Conservation (phyloP, 2,797 vertebrate species). For the Clamator glandarius region DNA sequence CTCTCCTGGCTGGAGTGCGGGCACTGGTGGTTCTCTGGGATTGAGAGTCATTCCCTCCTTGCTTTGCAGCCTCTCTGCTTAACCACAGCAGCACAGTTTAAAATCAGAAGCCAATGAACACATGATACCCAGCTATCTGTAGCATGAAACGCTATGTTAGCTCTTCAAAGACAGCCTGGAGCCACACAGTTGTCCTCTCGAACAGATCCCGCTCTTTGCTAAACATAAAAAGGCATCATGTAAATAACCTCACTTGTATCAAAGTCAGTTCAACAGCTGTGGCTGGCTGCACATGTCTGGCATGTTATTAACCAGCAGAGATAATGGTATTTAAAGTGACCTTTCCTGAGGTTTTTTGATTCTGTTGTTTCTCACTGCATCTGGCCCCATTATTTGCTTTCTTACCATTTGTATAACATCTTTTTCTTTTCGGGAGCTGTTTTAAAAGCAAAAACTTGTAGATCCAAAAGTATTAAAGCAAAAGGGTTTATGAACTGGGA, state of each 20-base stretch:
- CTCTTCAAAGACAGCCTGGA: slow-evolving; percentile 7
- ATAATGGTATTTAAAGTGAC: background rate
- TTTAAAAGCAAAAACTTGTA: background rate
- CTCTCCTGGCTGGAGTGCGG: background rate
- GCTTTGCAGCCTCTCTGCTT: background rate
- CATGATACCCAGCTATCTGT: background rate
- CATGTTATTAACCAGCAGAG: background rate
- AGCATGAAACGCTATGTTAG: background rate
- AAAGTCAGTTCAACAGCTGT: background rate
- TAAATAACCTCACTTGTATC: background rate
- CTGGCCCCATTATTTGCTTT: background rate
- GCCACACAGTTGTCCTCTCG: background rate
- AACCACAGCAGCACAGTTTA: background rate
- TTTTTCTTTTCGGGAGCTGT: background rate
- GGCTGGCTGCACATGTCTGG: background rate
- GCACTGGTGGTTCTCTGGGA: background rate
- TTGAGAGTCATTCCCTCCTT: background rate
- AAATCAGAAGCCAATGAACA: background rate
- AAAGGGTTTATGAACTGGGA: background rate
- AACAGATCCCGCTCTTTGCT: background rate
- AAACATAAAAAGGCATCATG: background rate
- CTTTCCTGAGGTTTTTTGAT: background rate
- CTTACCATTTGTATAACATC: background rate
- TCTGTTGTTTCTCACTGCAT: background rate
- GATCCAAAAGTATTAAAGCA: background rate